Percentiles rank a stretch among this genome's conserved stretches.
phyloP scores from a whole-genome alignment of 2,113 vertebrate species.

The Gracilinanus agilis region DNA sequence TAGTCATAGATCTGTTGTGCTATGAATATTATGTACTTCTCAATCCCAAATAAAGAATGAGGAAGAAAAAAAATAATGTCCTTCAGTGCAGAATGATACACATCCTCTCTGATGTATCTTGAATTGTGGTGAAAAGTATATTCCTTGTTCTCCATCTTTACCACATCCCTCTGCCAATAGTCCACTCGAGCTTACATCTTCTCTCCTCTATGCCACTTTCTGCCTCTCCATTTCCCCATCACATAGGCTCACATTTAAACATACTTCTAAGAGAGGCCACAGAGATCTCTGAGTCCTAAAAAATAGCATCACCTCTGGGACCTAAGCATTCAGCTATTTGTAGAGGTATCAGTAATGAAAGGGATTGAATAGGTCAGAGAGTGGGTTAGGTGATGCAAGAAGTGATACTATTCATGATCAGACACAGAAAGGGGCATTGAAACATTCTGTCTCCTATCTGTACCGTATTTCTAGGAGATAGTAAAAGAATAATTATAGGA shows the following conservation, averaged over 20 bases:
- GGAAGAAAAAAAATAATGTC: too few relatives aligned
- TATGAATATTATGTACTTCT: too few relatives aligned
- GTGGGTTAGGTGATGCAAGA: neutral
- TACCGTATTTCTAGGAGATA: too few relatives aligned
- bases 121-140: too few relatives aligned
- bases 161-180: neutral
- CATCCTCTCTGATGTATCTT: too few relatives aligned
- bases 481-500: too few relatives aligned
- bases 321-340: neutral
- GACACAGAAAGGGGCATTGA: neutral
- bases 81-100: too few relatives aligned
- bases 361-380: neutral
- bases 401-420: neutral
- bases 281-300: neutral
- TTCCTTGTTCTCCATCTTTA: neutral
- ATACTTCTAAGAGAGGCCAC: neutral
- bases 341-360: neutral
- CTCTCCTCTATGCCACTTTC: neutral
- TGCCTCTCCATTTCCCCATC: neutral
- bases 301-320: rapidly evolving
- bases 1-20: too few relatives aligned
- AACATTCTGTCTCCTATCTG: too few relatives aligned
- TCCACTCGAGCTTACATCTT: neutral
- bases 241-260: neutral
- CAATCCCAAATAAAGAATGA: too few relatives aligned